phyloP scores from a whole-genome alignment of 2,888 invertebrate species.

The Pheosia gnoma region DNA sequence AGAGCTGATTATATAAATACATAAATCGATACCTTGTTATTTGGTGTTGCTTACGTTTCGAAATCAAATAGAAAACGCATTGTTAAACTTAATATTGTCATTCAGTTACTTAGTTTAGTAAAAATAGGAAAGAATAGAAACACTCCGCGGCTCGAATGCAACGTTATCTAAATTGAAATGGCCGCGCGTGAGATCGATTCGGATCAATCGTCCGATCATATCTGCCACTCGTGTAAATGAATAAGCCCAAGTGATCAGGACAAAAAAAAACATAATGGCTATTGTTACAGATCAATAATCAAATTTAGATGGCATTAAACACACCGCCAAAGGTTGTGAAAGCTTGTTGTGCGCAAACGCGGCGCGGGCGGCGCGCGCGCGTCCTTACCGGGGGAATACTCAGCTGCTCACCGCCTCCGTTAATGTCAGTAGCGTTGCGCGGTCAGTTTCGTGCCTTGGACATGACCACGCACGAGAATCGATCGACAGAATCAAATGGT shows the following conservation, averaged over 20 bases:
- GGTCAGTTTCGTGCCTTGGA: conserved; percentile 27
- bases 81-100: conserved; percentile 6
- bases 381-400: conserved; percentile 35
- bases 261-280: conserved; percentile 13
- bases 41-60: not conserved
- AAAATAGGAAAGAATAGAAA: not conserved
- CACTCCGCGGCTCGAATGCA: conserved; percentile 3
- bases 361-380: conserved; percentile 1
- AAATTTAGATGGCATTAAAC: conserved; percentile 9
- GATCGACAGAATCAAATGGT: too few species aligned
- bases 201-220: conserved; percentile 21
- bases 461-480: conserved; percentile 11
- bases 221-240: conserved; percentile 23
- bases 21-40: not conserved
- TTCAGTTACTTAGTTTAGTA: conserved; percentile 8
- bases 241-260: conserved; percentile 10
- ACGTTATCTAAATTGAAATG: conserved; percentile 19
- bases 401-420: conserved; percentile 13
- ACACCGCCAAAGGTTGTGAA: conserved; percentile 3
- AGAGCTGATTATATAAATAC: not conserved
- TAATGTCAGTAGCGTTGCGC: conserved; percentile 19
- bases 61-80: not conserved
- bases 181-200: conserved; percentile 28
- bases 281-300: conserved; percentile 12
- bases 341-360: conserved; percentile 6